phyloP scores from a whole-genome alignment of 2,888 invertebrate species.

The Ametastegia equiseti region DNA sequence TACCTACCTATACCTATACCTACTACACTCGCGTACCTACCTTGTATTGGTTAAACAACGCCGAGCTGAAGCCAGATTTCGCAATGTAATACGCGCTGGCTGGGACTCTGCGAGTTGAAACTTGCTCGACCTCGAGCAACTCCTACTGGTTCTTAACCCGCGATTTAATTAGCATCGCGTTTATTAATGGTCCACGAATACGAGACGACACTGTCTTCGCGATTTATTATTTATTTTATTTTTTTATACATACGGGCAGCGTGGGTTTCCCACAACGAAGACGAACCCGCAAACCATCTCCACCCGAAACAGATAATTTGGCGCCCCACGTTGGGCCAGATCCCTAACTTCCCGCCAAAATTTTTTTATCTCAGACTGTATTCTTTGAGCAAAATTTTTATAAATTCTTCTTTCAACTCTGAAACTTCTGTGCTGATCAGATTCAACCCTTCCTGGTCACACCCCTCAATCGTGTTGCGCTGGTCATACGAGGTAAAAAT shows the following conservation, averaged over 20 bases:
- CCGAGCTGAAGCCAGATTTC: not conserved
- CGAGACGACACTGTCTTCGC: not conserved
- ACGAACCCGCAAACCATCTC: not conserved
- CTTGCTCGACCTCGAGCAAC: constrained; percentile 21
- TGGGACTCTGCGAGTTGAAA: not conserved
- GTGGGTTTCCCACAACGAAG: not conserved
- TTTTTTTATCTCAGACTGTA: not conserved
- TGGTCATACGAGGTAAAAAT: too few relatives aligned
- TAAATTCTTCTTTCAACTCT: too few relatives aligned
- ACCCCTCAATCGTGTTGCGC: too few relatives aligned
- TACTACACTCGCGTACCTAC: not conserved
- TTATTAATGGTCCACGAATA: constrained; percentile 14
- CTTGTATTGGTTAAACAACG: not conserved
- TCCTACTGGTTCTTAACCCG: constrained; percentile 34
- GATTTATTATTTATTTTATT: too few relatives aligned
- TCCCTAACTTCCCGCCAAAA: not conserved
- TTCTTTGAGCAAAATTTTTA: too few relatives aligned
- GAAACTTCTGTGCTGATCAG: too few relatives aligned
- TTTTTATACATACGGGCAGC: not conserved
- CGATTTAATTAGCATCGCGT: constrained; percentile 19
- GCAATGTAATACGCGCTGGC: not conserved
- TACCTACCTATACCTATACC: too few relatives aligned
- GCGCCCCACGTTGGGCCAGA: too few relatives aligned
- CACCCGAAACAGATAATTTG: not conserved
- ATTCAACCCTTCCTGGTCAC: too few relatives aligned